Evolutionary conservation across 2,113 vertebrate species (phyloP).

Genomic region (Balaeniceps rex): DNA sequence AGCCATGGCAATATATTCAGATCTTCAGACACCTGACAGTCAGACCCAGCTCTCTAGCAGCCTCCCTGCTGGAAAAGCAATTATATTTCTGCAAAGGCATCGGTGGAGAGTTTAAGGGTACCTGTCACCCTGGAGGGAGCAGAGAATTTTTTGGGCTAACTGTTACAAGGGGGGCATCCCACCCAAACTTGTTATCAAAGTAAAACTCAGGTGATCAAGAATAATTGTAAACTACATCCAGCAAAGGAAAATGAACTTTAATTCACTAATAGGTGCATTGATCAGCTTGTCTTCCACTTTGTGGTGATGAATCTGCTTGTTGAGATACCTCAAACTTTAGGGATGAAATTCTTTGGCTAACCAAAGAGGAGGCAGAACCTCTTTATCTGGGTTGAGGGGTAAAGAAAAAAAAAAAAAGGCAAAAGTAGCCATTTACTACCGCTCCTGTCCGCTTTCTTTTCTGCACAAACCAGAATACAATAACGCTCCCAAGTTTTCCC

Average conservation of each 20-base stretch:
- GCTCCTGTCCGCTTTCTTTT: not conserved
- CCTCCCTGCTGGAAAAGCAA: not conserved
- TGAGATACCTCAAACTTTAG: not conserved
- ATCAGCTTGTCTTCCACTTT: not conserved
- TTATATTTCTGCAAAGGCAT: not conserved
- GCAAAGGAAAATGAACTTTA: not conserved
- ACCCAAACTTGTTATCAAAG: not conserved
- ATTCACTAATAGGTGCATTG: not conserved
- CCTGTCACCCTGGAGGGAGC: fast-evolving
- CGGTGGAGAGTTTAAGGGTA: not conserved
- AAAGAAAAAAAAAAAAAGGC: fast-evolving
- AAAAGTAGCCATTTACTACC: not conserved
- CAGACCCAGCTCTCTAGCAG: not conserved
- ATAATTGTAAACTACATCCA: not conserved
- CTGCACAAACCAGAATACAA: not conserved
- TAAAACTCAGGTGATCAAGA: not conserved
- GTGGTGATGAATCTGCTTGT: not conserved
- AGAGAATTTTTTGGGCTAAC: not conserved
- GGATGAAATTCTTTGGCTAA: not conserved
- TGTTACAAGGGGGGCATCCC: not conserved
- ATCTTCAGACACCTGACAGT: constrained; percentile 38
- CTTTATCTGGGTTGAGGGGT: not conserved
- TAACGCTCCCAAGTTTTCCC: not conserved
- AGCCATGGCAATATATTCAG: constrained; percentile 31
- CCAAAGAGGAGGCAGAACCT: not conserved